Evolutionary conservation across 1,140 invertebrate species (phyloP).

Genomic region (Bombus balteatus): DNA sequence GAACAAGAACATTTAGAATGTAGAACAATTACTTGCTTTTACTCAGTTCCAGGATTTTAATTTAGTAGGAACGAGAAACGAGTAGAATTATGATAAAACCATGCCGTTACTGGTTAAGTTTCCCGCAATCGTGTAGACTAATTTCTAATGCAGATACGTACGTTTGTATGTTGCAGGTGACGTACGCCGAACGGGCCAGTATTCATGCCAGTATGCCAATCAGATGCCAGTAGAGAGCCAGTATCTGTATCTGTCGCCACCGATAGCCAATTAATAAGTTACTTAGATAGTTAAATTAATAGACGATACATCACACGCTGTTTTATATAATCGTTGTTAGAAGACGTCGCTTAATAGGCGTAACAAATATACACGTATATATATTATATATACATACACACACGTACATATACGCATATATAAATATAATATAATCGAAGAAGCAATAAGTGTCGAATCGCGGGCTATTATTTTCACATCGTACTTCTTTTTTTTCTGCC

Average conservation of each 20-base stretch:
- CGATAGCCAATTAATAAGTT: conserved; percentile 76
- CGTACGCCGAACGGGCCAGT: conserved; percentile 78
- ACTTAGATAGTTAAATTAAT: conserved; percentile 74
- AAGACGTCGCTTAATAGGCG: neutral
- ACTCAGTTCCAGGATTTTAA: conserved; percentile 26
- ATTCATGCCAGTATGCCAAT: conserved; percentile 81
- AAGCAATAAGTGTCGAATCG: conserved; percentile 42
- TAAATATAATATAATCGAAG: conserved; percentile 7
- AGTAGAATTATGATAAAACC: conserved; percentile 50
- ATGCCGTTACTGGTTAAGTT: conserved; percentile 45
- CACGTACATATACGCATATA: neutral
- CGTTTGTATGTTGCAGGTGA: conserved; percentile 75
- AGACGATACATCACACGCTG: conserved; percentile 35
- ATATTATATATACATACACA: neutral
- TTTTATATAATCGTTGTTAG: conserved; percentile 36
- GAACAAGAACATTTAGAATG: conserved; percentile 11
- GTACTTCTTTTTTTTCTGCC: neutral
- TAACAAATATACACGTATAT: neutral
- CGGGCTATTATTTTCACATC: conserved; percentile 39
- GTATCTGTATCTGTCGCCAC: conserved; percentile 68
- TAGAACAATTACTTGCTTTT: conserved; percentile 12
- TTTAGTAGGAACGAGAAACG: conserved; percentile 32
- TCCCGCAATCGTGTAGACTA: conserved; percentile 21
- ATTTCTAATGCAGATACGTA: conserved; percentile 60
- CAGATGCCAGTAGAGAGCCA: conserved; percentile 79